Evolutionary conservation across 2,797 vertebrate genomes (phyloP).

Genomic region (Sciurus vulgaris): DNA sequence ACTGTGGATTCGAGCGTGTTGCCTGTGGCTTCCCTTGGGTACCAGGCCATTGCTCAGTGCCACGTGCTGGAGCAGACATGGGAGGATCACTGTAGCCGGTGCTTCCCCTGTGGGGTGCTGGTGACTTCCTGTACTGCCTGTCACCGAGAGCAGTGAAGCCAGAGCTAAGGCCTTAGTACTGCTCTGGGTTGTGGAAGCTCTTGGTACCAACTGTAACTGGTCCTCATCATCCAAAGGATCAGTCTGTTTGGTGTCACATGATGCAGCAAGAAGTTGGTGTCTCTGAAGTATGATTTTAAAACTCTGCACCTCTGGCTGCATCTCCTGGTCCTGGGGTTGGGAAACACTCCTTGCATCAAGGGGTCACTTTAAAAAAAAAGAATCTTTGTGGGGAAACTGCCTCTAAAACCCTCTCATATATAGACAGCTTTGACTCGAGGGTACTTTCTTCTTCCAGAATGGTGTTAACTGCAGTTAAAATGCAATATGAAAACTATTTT

Average conservation of each 20-base stretch:
- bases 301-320: background rate
- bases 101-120: background rate
- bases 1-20: background rate
- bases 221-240: background rate
- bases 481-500: conserved; percentile 57
- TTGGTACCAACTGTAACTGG: background rate
- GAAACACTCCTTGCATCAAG: conserved; percentile 88
- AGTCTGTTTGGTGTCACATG: background rate
- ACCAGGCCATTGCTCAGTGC: background rate
- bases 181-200: background rate
- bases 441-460: conserved; percentile 58
- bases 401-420: conserved; percentile 61
- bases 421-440: conserved; percentile 66
- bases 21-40: background rate
- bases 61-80: accelerated
- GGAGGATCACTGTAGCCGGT: background rate
- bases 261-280: background rate
- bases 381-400: conserved; percentile 72
- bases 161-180: background rate
- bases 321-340: conserved; percentile 59
- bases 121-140: background rate
- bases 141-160: background rate
- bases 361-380: conserved; percentile 74
- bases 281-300: conserved; percentile 4
- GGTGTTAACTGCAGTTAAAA: conserved; percentile 14